Evolutionary conservation across 2,888 invertebrate genomes (phyloP).

Genomic region (Hirtodrosophila cameraria): DNA sequence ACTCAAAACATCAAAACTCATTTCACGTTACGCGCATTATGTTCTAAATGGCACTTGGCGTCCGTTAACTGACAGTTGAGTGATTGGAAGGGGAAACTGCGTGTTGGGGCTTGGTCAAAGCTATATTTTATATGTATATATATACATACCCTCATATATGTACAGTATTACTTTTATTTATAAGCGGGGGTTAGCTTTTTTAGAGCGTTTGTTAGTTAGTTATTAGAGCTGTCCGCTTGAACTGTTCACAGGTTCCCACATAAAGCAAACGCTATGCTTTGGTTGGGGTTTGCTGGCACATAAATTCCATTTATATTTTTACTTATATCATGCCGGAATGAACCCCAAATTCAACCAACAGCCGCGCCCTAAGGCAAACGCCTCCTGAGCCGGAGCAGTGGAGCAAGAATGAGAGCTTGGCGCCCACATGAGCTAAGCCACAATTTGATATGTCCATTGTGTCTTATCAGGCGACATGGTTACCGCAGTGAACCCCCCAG

Average conservation of each 20-base stretch:
- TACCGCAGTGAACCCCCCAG: slow-evolving; percentile 71
- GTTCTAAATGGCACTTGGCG: slow-evolving; percentile 73
- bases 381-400: slow-evolving; percentile 31
- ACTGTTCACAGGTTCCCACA: slow-evolving; percentile 55
- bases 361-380: slow-evolving; percentile 59
- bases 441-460: slow-evolving; percentile 83
- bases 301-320: slow-evolving; percentile 78
- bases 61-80: slow-evolving; percentile 65
- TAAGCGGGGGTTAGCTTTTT: slow-evolving; percentile 18
- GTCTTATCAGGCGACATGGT: slow-evolving; percentile 82
- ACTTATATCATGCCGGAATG: slow-evolving; percentile 41
- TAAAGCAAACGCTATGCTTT: slow-evolving; percentile 44
- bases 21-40: slow-evolving; percentile 77
- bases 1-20: slow-evolving; percentile 67
- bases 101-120: slow-evolving; percentile 52
- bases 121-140: slow-evolving; percentile 34
- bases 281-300: slow-evolving; percentile 49
- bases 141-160: too few species aligned
- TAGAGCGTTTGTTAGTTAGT: slow-evolving; percentile 46
- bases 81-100: slow-evolving; percentile 27
- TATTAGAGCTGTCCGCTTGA: slow-evolving; percentile 55
- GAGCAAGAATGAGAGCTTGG: background rate
- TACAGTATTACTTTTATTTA: slow-evolving; percentile 9
- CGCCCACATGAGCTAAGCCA: slow-evolving; percentile 74
- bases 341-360: slow-evolving; percentile 33